Percentiles rank a stretch among this genome's conserved stretches.
phyloP scores from a whole-genome alignment of 2,888 invertebrate genomes.

The Conchocele bisecta region DNA sequence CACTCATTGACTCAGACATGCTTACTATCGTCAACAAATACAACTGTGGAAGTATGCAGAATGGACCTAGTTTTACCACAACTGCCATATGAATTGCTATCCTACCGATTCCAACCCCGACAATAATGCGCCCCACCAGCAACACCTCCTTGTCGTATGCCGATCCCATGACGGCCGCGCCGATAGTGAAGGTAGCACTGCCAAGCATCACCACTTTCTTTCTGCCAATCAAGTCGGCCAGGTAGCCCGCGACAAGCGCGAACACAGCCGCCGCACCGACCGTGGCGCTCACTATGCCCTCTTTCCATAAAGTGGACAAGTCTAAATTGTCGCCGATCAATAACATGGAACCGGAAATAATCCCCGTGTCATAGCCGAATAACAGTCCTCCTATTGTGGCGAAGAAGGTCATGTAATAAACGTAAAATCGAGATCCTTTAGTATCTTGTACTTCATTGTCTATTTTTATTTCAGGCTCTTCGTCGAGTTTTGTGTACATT shows the following conservation, averaged over 20 bases:
- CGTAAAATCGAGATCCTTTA: constrained; percentile 58
- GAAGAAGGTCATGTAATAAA: constrained; percentile 76
- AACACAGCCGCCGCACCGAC: constrained; percentile 83
- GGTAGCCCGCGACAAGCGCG: constrained; percentile 82
- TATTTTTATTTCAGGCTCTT: too few species aligned
- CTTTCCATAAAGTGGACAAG: constrained; percentile 83
- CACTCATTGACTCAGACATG: too few species aligned
- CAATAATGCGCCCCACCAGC: constrained; percentile 82
- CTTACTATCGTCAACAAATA: too few species aligned
- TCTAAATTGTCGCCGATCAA: constrained; percentile 81
- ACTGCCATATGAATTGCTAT: too few species aligned
- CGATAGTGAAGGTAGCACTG: constrained; percentile 83
- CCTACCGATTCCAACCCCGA: constrained; percentile 84
- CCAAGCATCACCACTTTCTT: constrained; percentile 84
- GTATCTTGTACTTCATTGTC: constrained; percentile 16
- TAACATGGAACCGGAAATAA: constrained; percentile 84
- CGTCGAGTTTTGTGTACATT: too few species aligned
- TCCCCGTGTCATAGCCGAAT: constrained; percentile 84
- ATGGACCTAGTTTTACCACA: too few species aligned
- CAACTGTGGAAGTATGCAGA: too few species aligned
- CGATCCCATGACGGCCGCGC: constrained; percentile 83
- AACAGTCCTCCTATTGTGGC: constrained; percentile 84
- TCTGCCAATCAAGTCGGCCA: constrained; percentile 84
- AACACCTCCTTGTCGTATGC: constrained; percentile 78
- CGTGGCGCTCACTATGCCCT: constrained; percentile 84